Evolutionary conservation across 2,113 vertebrate species (phyloP).

Genomic region (Nannospalax galili): DNA sequence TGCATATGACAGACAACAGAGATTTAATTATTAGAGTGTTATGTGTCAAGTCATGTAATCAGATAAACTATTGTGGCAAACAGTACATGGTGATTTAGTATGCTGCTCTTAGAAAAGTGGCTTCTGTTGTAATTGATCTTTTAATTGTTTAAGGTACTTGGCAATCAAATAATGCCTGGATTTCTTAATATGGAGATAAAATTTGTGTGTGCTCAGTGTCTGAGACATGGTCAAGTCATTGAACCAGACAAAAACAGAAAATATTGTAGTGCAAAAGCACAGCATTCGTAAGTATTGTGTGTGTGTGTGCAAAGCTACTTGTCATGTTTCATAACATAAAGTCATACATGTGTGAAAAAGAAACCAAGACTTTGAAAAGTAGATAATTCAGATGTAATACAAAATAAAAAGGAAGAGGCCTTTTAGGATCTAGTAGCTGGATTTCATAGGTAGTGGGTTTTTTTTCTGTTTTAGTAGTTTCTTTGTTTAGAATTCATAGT

Average conservation of each 20-base stretch:
- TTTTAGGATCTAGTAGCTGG: constrained; percentile 7
- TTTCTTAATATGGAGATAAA: constrained; percentile 96
- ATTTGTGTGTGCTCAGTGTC: constrained; percentile 97
- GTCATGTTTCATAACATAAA: neutral
- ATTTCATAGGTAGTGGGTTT: neutral
- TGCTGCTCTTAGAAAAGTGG: constrained; percentile 30
- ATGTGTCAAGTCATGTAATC: constrained; percentile 90
- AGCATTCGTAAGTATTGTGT: constrained; percentile 92
- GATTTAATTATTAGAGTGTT: neutral
- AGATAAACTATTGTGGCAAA: constrained; percentile 76
- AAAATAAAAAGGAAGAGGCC: neutral
- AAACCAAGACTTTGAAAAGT: neutral
- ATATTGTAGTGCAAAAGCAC: constrained; percentile 98
- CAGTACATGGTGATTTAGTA: neutral
- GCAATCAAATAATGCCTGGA: constrained; percentile 88
- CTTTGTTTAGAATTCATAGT: constrained; percentile 13
- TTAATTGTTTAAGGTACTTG: constrained; percentile 86
- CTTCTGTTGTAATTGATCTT: constrained; percentile 58
- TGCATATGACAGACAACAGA: neutral
- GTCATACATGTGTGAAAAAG: neutral
- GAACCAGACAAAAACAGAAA: constrained; percentile 98
- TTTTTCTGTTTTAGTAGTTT: neutral
- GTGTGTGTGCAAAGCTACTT: neutral
- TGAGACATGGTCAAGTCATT: constrained; percentile 96
- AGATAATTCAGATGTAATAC: neutral